Conservation (phyloP, 2,797 vertebrate species). For the Phataginus tetradactyla region DNA sequence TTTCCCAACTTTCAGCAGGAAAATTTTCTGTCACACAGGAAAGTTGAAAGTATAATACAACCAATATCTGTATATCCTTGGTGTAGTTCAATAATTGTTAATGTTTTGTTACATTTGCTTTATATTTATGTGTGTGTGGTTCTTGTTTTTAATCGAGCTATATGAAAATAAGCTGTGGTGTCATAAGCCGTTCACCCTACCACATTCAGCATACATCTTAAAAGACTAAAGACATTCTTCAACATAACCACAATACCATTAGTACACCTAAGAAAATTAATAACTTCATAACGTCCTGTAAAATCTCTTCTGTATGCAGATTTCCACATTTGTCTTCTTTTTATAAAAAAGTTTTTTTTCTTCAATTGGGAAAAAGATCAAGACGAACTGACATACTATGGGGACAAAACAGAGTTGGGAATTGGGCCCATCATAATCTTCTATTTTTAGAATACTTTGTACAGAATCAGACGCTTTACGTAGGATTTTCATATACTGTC, state of each 20-base stretch:
- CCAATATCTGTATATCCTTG: background rate
- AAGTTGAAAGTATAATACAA: background rate
- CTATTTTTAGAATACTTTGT: background rate
- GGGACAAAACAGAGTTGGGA: background rate
- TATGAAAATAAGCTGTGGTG: background rate
- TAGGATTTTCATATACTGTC: background rate
- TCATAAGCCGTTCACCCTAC: background rate
- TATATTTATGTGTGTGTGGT: background rate
- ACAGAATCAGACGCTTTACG: background rate
- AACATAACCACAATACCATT: background rate
- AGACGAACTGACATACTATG: background rate
- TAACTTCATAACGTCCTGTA: background rate
- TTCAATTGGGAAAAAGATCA: background rate
- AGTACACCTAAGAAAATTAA: background rate
- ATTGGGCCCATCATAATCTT: background rate
- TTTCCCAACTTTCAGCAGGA: background rate
- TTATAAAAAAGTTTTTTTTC: background rate
- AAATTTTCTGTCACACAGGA: background rate
- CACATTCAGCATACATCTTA: background rate
- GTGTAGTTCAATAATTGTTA: background rate
- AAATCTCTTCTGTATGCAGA: background rate
- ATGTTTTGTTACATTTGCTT: constrained; percentile 35
- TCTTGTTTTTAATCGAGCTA: background rate
- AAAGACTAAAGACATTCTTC: background rate
- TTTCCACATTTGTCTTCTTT: background rate